Conservation (phyloP, 2,113 vertebrate genomes). For the Geothlypis trichas region DNA sequence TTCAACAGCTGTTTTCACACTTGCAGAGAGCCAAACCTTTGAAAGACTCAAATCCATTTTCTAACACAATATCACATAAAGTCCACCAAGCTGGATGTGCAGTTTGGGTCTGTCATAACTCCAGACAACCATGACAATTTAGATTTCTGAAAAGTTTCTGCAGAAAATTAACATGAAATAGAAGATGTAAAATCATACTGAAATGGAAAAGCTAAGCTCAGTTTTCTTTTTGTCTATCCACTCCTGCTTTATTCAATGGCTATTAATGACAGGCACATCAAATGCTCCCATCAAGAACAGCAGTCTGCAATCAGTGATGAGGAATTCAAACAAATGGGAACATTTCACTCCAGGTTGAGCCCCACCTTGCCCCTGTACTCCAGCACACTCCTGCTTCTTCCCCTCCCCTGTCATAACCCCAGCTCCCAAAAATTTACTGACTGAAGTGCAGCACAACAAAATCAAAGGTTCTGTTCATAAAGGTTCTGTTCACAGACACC, state of each 20-base stretch:
- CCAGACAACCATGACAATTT: neutral
- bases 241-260: neutral
- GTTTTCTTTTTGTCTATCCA: neutral
- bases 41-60: neutral
- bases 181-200: neutral
- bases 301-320: neutral
- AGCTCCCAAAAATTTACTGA: neutral
- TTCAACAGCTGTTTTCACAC: neutral
- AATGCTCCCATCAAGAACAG: neutral
- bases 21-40: neutral
- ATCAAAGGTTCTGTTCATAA: neutral
- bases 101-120: neutral
- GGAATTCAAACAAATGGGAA: neutral
- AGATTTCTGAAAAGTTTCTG: neutral
- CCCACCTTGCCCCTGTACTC: neutral
- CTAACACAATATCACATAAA: neutral
- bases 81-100: neutral
- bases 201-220: neutral
- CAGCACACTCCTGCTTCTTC: neutral
- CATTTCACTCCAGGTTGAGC: neutral
- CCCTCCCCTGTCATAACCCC: neutral
- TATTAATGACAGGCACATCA: neutral
- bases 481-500: neutral
- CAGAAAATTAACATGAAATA: neutral
- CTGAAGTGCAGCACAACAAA: neutral